Conservation (phyloP, 2,113 vertebrate species). For the Prionailurus viverrinus region DNA sequence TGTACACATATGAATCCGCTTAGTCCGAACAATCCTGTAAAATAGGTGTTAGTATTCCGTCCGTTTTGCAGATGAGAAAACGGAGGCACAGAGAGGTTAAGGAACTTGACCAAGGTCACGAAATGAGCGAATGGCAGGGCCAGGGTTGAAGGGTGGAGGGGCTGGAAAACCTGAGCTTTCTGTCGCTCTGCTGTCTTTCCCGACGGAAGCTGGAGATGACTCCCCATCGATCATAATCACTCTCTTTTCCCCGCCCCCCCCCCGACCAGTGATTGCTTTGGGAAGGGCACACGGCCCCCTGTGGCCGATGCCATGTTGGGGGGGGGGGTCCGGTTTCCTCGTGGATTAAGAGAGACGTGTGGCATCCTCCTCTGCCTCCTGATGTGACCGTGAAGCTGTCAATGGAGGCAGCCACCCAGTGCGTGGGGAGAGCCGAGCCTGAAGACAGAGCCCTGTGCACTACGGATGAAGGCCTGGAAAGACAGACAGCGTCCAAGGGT, state of each 20-base stretch:
- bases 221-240: background rate
- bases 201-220: background rate
- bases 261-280: background rate
- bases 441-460: background rate
- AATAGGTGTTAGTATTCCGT: background rate
- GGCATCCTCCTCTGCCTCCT: background rate
- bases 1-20: background rate
- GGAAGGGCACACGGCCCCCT: background rate
- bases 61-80: conserved; percentile 27
- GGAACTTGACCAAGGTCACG: background rate
- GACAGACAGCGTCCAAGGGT: background rate
- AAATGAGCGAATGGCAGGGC: background rate
- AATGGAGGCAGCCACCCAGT: background rate
- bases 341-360: background rate
- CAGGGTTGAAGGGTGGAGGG: background rate
- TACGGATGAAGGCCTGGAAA: background rate
- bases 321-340: background rate
- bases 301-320: background rate
- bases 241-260: background rate
- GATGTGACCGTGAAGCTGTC: background rate
- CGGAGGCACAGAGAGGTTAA: background rate
- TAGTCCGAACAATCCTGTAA: background rate
- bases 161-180: background rate
- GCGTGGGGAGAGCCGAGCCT: background rate
- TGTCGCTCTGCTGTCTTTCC: background rate